These are phyloP conservation scores for Toxotes chatareus DNA, from an alignment of 2,113 vertebrate species.

Conservation along the genomic window DNA sequence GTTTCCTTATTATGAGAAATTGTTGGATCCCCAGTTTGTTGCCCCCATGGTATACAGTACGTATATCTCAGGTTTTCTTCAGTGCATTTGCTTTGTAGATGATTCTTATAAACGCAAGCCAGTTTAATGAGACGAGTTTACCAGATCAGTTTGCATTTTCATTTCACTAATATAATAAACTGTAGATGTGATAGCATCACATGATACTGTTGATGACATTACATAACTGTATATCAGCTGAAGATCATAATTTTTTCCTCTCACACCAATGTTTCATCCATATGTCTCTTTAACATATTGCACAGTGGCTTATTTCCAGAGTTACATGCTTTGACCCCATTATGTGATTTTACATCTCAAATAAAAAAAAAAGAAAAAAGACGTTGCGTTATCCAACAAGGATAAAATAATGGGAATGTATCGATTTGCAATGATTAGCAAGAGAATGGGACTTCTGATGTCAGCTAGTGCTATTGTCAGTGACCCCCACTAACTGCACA, in stretches of 20 bases:
- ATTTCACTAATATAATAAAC: not conserved
- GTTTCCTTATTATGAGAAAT: not conserved
- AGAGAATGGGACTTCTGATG: too few relatives aligned
- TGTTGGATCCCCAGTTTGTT: not conserved
- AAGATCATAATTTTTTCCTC: not conserved
- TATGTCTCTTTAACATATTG: too few relatives aligned
- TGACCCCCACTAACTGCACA: too few relatives aligned
- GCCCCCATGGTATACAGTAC: not conserved
- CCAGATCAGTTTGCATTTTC: not conserved
- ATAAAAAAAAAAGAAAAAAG: not conserved
- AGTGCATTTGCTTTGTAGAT: not conserved
- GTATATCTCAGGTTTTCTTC: not conserved
- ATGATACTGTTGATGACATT: not conserved
- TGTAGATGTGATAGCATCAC: not conserved
- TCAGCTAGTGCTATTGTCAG: too few relatives aligned
- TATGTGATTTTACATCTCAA: not conserved
- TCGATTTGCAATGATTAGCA: not conserved
- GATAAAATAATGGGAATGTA: too few relatives aligned
- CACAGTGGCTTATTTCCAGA: too few relatives aligned
- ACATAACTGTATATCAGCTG: not conserved
- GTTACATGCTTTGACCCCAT: not conserved
- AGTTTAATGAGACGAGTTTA: not conserved
- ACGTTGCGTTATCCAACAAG: too few relatives aligned
- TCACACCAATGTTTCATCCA: too few relatives aligned
- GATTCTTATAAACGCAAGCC: not conserved